A percentile compares a stretch with the other conserved stretches of the same genome.
phyloP scores from a whole-genome alignment of 2,797 vertebrate genomes.

The Cichlasoma orientale region DNA sequence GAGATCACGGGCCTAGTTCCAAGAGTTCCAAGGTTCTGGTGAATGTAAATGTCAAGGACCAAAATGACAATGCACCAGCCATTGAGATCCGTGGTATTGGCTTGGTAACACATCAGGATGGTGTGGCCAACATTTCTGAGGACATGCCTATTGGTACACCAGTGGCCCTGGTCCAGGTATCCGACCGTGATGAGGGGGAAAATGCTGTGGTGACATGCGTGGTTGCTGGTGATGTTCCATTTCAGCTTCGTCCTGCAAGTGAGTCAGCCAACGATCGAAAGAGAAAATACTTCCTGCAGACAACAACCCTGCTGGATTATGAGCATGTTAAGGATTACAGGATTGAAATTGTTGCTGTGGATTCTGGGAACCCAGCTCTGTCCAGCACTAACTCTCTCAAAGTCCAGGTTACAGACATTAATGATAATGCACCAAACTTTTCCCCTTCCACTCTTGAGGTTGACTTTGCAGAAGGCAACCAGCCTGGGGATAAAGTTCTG shows the following conservation, averaged over 20 bases:
- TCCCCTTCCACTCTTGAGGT: conserved; percentile 89
- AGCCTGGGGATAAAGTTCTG: conserved; percentile 87
- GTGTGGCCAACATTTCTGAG: conserved; percentile 96
- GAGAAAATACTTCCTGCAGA: conserved; percentile 97
- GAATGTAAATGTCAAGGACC: conserved; percentile 89
- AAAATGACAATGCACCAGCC: conserved; percentile 92
- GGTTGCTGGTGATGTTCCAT: conserved; percentile 94
- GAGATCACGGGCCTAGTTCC: conserved; percentile 91
- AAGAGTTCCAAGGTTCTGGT: conserved; percentile 91
- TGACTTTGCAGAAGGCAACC: conserved; percentile 91
- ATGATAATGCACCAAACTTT: conserved; percentile 92
- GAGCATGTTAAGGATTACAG: conserved; percentile 92
- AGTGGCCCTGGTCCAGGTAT: conserved; percentile 95
- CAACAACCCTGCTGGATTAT: conserved; percentile 91
- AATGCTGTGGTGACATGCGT: conserved; percentile 96
- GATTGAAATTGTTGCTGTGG: conserved; percentile 95
- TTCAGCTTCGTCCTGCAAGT: conserved; percentile 92
- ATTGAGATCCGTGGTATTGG: conserved; percentile 97
- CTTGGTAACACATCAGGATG: conserved; percentile 91
- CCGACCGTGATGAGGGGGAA: conserved; percentile 94
- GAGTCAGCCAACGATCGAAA: conserved; percentile 92
- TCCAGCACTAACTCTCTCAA: conserved; percentile 96
- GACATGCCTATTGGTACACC: conserved; percentile 93
- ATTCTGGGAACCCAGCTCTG: conserved; percentile 95
- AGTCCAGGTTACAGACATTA: conserved; percentile 94